Evolutionary conservation across 2,113 vertebrate genomes (phyloP), one percentile per base, ranked within the genome.

Genomic region (Clinocottus analis): DNA sequence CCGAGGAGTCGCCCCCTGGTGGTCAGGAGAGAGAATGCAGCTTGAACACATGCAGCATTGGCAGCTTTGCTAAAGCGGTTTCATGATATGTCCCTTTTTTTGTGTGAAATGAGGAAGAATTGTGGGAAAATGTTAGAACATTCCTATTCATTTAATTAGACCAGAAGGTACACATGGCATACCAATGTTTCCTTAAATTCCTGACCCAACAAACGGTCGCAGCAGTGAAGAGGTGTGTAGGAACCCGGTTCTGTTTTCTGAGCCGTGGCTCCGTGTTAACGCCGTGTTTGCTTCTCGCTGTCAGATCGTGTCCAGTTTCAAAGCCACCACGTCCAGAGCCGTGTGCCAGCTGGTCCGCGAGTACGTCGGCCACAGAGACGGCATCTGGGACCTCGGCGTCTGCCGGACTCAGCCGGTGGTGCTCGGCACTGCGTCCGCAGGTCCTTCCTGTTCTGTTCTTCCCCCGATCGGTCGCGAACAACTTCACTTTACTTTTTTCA

Each of bases 271-370:
- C 43, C 0, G 51, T 9, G 7, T 60, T 88, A 70, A 85, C 55
- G 0, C 5, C 12, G 6, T 1, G 13, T 61, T 33, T 43, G 6
- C 2, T 5, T 77, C 51, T 74, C 12, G 12, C 12, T 47, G 83
- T 91, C 87, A 99, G 98, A 99, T 99, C 33, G 98, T 99, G 81
- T 98, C 97, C 93, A 99, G 98, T 91, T 99, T 99, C 91, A 99
- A 99, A 93, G 96, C 98, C 29, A 99, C 98, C 86, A 98, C 98
- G 0, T 97, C 98, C 27, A 94, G 98, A 80, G 98, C 98, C 0
- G 95, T 98, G 78, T 99, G 98, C 91, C 98, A 99, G 82, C 95
- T 99, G 83, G 96, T 98, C 80, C 96, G 95, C 85, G 97, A 99
- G 79, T 99, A 99, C 23, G 92, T 96, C 29, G 97, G 98, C 41